Percentiles rank a stretch among this genome's conserved stretches.
phyloP scores from a whole-genome alignment of 2,113 vertebrate genomes.

The Pteropus alecto region DNA sequence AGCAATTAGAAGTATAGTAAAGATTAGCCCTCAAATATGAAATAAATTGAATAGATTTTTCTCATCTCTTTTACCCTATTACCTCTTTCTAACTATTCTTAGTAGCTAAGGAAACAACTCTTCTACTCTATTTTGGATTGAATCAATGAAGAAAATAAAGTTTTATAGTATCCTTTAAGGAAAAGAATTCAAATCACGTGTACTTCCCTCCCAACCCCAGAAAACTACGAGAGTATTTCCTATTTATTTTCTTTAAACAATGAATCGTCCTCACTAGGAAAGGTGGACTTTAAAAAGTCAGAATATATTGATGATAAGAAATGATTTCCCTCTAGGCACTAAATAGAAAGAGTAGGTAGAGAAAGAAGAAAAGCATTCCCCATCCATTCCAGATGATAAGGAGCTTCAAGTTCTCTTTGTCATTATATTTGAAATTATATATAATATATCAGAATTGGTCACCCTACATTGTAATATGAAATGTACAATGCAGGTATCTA shows the following conservation, averaged over 20 bases:
- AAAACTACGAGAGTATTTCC: not conserved
- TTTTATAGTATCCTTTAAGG: not conserved
- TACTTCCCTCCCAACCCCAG: not conserved
- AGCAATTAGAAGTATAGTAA: not conserved
- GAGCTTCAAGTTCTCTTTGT: not conserved
- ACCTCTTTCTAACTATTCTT: not conserved
- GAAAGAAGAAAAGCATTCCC: not conserved
- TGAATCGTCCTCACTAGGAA: slow-evolving; percentile 18
- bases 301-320: slow-evolving; percentile 42
- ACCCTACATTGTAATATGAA: not conserved
- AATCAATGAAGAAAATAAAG: not conserved
- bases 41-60: not conserved
- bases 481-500: not conserved
- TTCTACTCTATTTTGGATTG: not conserved
- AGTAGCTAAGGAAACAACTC: not conserved
- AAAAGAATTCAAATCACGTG: not conserved
- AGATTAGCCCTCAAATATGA: not conserved
- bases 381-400: not conserved
- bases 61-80: not conserved
- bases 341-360: not conserved
- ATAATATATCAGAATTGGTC: not conserved
- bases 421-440: slow-evolving; percentile 16
- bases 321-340: not conserved
- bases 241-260: slow-evolving; percentile 37
- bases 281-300: slow-evolving; percentile 10